Base-by-base conservation (phyloP, 2,888 invertebrate species). In the Stenchaetothrips biformis region DNA sequence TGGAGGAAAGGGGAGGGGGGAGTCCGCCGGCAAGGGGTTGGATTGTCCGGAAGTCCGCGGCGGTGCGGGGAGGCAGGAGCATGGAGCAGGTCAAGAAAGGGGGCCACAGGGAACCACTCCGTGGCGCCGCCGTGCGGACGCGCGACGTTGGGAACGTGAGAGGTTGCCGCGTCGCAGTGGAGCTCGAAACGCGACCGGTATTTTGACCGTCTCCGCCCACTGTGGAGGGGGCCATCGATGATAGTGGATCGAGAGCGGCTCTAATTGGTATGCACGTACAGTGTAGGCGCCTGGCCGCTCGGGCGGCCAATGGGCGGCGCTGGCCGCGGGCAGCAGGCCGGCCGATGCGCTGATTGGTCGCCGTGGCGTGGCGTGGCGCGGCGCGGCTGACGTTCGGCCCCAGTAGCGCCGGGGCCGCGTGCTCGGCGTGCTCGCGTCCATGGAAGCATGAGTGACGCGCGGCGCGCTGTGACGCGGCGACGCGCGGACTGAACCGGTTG, bases 211-310 rank as follows among this genome's bases (percentile, higher is more conserved):
- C n/a, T n/a, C n/a, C n/a, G n/a, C n/a, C n/a, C 25, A 4, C 21
- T 11, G 67, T 21, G 67, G 67, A 18, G 67, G 13, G 53, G 53
- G 16, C 21, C 21, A 25, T 21, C 67, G 67, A 7, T 59, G 13
- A 59, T 59, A 16, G 59, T 6, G 67, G 67, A 18, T 18, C 53
- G 53, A 21, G 67, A 21, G 21, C 67, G 67, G 67, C 4, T 74
- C 67, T 74, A 74, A 74, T 74, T 74, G 67, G 67, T 74, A 74
- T 74, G 67, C 67, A 25, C 67, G 67, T 21, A 74, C 67, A 25
- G 37, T 37, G 37, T 37, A 37, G 37, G 37, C 37, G 37, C 37
- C 4, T 1, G 37, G 37, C 37, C 37, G n/a, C 67, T 7, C 25
- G 18, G 25, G 7, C 25, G 25, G 67, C 67, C 67, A 74, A 74